Conservation (phyloP, 1,140 invertebrate species). For the Ceratosolen fusciceps region DNA sequence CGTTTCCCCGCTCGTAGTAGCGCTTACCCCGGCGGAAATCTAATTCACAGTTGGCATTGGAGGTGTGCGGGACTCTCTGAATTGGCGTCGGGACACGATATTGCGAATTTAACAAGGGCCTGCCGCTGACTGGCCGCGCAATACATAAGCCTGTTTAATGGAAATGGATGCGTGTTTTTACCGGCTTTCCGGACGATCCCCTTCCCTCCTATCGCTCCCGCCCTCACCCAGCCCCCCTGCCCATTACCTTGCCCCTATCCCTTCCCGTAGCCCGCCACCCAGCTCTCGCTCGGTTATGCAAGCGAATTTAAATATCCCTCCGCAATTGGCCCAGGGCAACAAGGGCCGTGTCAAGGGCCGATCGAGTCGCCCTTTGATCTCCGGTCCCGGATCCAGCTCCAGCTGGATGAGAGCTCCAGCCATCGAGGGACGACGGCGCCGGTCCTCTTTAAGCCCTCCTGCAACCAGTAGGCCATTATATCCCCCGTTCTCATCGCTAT, state of each 20-base stretch:
- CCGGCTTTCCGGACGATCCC: constrained; percentile 59
- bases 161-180: constrained; percentile 72
- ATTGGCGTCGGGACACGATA: constrained; percentile 68
- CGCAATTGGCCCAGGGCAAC: constrained; percentile 43
- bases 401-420: not conserved
- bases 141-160: constrained; percentile 72
- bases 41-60: constrained; percentile 60
- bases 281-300: constrained; percentile 61
- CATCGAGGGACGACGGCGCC: not conserved
- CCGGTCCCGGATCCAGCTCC: constrained; percentile 27
- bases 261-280: too few relatives aligned
- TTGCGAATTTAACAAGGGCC: constrained; percentile 71
- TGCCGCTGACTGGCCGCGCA: constrained; percentile 63
- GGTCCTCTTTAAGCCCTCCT: not conserved
- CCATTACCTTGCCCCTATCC: too few relatives aligned
- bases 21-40: constrained; percentile 52
- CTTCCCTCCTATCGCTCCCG: constrained; percentile 51
- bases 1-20: constrained; percentile 11
- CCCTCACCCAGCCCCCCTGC: too few relatives aligned
- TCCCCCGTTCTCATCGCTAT: constrained; percentile 1
- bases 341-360: constrained; percentile 50
- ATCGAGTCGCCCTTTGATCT: constrained; percentile 43
- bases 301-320: constrained; percentile 68
- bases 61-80: constrained; percentile 58
- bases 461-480: constrained; percentile 13